Evolutionary conservation across 2,888 invertebrate genomes (phyloP).

Genomic region (Panopea generosa): DNA sequence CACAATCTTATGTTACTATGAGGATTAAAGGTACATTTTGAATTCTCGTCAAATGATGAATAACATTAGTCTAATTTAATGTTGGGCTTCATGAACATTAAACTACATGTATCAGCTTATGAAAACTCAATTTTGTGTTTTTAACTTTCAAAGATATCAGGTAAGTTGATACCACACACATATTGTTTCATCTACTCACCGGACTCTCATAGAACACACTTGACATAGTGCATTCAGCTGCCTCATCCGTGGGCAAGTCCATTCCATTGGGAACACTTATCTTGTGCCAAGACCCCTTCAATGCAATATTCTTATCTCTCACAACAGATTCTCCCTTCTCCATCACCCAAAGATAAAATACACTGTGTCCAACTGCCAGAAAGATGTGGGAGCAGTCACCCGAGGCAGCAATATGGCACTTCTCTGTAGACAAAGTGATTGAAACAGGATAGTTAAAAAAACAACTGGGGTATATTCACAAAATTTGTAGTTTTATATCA

Average conservation of each 20-base stretch:
- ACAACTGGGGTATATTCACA: not conserved
- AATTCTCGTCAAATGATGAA: too few relatives aligned
- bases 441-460: not conserved
- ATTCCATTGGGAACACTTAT: constrained; percentile 72
- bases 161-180: too few relatives aligned
- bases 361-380: constrained; percentile 67
- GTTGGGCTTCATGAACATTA: too few relatives aligned
- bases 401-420: constrained; percentile 69
- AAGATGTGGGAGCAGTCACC: constrained; percentile 77
- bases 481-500: too few relatives aligned
- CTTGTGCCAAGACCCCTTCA: constrained; percentile 78
- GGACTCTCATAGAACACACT: constrained; percentile 75
- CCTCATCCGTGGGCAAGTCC: constrained; percentile 67
- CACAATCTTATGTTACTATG: too few relatives aligned
- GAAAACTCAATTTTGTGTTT: too few relatives aligned
- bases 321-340: constrained; percentile 65
- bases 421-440: constrained; percentile 54
- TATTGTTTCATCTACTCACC: too few relatives aligned
- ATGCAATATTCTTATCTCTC: constrained; percentile 64
- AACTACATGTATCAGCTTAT: too few relatives aligned
- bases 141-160: too few relatives aligned
- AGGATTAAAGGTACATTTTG: too few relatives aligned
- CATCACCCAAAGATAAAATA: constrained; percentile 78
- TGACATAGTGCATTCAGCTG: constrained; percentile 68
- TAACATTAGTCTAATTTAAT: too few relatives aligned